Base-by-base conservation (phyloP, 2,113 vertebrate genomes). In the Tachysurus vachellii region DNA sequence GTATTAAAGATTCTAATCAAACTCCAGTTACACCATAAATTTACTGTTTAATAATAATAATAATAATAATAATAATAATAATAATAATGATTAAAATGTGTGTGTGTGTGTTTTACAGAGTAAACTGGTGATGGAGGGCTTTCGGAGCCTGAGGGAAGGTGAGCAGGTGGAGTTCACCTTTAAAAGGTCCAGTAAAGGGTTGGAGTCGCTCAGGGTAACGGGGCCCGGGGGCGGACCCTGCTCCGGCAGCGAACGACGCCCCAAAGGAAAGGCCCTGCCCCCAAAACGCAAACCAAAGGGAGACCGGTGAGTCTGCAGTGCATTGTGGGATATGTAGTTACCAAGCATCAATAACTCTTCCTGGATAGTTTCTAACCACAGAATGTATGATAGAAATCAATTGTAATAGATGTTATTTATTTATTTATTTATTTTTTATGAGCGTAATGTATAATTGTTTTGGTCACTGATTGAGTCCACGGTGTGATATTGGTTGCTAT, bases 61-160 rank as follows among this genome's bases (percentile, higher is more conserved):
- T 36, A 36, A 36, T 36, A 36, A 36, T 36, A 36, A 36, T 36
- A 36, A 36, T 79, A 56, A 56, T 77, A 16, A 76, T 76, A 23
- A 5, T 82, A 36, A 36, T 36, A 36, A 36, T 36, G 2, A 36
- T 36, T 36, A 36, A 36, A 36, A 36, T 36, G 23, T 11, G 14
- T 77, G 42, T 91, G 89, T 88, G 91, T 92, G 91, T 93, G 91
- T 93, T 83, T 83, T 66, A 57, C 94, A 99, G 98, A 99, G 98
- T 94, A 99, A 99, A 95, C 96, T 99, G 93, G 97, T 97, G 95
- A 99, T 99, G 98, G 98, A 99, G 95, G 98, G 98, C 94, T 99
- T 99, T 96, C 97, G 98, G 96, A 99, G 98, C 94, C 95, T 99
- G 93, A 99, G 99, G 95, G 98, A 99, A 96, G 97, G 98, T 90